Conservation (phyloP, 2,797 vertebrate species). For the Lepilemur septentrionalis region DNA sequence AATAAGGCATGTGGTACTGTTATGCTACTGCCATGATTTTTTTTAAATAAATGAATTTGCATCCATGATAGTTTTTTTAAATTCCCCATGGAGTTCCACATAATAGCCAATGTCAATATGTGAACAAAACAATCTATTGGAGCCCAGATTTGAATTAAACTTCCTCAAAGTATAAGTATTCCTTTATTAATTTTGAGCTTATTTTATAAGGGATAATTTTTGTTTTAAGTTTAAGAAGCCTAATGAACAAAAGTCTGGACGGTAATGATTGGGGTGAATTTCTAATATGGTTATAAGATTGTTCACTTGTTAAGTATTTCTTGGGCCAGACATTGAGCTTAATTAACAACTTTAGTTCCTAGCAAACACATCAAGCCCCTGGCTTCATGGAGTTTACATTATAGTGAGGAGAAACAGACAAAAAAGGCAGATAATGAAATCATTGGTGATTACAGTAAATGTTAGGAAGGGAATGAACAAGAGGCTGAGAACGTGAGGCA, state of each 20-base stretch:
- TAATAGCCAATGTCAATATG: not conserved
- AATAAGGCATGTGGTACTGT: not conserved
- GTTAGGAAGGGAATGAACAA: not conserved
- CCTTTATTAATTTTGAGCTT: slow-evolving; percentile 50
- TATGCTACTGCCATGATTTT: not conserved
- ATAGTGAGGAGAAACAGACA: not conserved
- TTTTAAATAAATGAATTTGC: slow-evolving; percentile 40
- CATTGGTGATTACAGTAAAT: not conserved
- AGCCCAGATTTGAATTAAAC: slow-evolving; percentile 33
- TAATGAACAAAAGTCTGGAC: not conserved
- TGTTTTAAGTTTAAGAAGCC: slow-evolving; percentile 6
- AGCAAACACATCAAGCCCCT: not conserved
- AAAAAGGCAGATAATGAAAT: not conserved
- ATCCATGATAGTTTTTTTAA: not conserved
- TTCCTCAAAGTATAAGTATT: slow-evolving; percentile 37
- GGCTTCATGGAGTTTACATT: not conserved
- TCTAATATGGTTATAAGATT: not conserved
- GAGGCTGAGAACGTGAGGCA: not conserved
- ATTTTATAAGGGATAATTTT: not conserved
- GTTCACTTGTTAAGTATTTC: not conserved
- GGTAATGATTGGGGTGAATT: not conserved
- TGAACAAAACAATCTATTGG: slow-evolving; percentile 19
- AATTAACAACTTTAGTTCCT: not conserved
- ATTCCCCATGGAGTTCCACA: not conserved
- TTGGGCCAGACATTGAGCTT: not conserved